These are phyloP conservation scores for Altica lythri DNA, from an alignment of 2,888 invertebrate genomes.

Conservation along the genomic window DNA sequence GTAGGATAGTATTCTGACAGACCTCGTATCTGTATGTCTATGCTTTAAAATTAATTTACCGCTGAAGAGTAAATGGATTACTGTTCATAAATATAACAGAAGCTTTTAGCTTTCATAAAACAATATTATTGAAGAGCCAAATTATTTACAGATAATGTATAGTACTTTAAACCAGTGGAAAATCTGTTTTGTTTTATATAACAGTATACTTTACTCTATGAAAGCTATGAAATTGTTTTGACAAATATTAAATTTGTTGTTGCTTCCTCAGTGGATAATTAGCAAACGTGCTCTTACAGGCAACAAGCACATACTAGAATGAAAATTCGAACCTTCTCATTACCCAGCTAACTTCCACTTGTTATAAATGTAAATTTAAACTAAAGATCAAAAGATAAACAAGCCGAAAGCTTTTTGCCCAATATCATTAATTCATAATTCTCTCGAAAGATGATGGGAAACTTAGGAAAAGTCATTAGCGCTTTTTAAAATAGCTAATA, in stretches of 20 bases:
- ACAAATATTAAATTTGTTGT: neutral
- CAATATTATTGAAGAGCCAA: too few relatives aligned
- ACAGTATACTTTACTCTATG: too few relatives aligned
- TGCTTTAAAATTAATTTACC: too few relatives aligned
- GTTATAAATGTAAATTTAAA: slow-evolving; percentile 20
- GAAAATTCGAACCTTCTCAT: slow-evolving; percentile 4
- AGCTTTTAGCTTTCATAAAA: too few relatives aligned
- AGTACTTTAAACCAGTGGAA: too few relatives aligned
- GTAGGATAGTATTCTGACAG: too few relatives aligned
- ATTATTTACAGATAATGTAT: too few relatives aligned
- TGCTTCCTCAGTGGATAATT: neutral
- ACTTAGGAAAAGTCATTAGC: slow-evolving; percentile 23
- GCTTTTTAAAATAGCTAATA: slow-evolving; percentile 12
- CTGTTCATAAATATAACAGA: too few relatives aligned
- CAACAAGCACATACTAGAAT: neutral
- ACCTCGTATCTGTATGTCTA: too few relatives aligned
- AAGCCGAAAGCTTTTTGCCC: slow-evolving; percentile 24
- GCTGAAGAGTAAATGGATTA: too few relatives aligned
- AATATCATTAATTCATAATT: slow-evolving; percentile 26
- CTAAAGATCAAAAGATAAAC: slow-evolving; percentile 19
- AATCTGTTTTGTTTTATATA: too few relatives aligned
- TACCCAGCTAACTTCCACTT: slow-evolving; percentile 9
- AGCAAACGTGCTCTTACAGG: neutral
- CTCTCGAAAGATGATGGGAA: slow-evolving; percentile 18
- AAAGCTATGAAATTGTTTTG: too few relatives aligned